phyloP scores from a whole-genome alignment of 2,888 invertebrate genomes.

The Phania funesta region DNA sequence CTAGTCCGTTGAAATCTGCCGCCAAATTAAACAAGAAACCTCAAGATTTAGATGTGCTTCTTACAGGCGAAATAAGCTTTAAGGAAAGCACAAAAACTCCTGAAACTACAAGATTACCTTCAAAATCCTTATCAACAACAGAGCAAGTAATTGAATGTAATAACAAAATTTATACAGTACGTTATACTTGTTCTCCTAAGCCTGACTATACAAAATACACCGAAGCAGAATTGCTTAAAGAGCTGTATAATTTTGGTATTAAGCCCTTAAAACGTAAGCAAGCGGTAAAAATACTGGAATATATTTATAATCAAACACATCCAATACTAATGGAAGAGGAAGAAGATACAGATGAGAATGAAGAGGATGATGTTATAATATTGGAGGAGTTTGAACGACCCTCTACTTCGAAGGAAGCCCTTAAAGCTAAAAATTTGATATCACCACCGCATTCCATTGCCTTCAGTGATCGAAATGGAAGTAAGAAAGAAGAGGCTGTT shows the following conservation, averaged over 20 bases:
- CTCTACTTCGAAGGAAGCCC: conserved; percentile 29
- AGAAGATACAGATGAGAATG: not conserved
- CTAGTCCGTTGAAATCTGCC: conserved; percentile 32
- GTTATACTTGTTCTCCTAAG: conserved; percentile 83
- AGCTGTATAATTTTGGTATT: conserved; percentile 84
- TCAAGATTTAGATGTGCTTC: conserved; percentile 73
- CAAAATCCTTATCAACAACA: conserved; percentile 29
- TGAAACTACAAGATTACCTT: not conserved
- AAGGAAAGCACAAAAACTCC: conserved; percentile 9
- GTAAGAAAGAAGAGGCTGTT: not conserved
- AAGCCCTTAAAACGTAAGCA: conserved; percentile 85
- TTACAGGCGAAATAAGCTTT: conserved; percentile 73
- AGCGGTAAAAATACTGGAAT: conserved; percentile 84
- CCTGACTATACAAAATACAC: conserved; percentile 83
- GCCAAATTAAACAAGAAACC: conserved; percentile 65
- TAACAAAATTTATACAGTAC: conserved; percentile 76
- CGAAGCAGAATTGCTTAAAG: conserved; percentile 82
- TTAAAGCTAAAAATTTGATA: not conserved
- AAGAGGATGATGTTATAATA: not conserved
- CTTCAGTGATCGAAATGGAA: not conserved
- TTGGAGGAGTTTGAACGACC: conserved; percentile 12
- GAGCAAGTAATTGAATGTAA: conserved; percentile 72
- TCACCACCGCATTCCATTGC: not conserved
- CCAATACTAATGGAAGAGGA: conserved; percentile 81
- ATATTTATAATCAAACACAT: conserved; percentile 86